A percentile compares a stretch with the other conserved stretches of the same genome.
Evolutionary conservation across 2,113 vertebrate species (phyloP).

Genomic region (Dissostichus mawsoni): DNA sequence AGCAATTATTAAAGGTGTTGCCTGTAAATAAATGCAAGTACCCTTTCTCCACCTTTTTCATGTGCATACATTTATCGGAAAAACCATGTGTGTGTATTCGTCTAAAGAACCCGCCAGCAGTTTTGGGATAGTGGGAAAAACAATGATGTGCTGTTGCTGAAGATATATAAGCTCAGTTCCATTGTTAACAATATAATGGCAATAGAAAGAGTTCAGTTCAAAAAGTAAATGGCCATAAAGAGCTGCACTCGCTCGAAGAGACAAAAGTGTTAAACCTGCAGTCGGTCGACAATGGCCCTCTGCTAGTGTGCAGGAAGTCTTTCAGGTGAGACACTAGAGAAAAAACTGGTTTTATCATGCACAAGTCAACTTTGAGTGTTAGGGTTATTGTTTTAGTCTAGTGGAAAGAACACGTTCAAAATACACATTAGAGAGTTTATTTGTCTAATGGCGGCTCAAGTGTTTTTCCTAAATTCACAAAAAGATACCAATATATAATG

Average conservation of each 20-base stretch:
- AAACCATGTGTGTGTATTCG: not conserved
- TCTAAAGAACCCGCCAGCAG: constrained; percentile 1
- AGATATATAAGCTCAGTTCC: not conserved
- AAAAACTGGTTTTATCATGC: too few species aligned
- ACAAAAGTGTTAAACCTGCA: constrained; percentile 65
- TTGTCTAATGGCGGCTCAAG: too few species aligned
- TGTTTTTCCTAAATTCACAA: too few species aligned
- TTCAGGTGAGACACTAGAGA: too few species aligned
- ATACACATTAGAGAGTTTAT: too few species aligned
- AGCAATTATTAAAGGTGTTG: not conserved
- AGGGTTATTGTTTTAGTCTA: too few species aligned
- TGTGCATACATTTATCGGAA: not conserved
- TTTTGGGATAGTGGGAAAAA: not conserved
- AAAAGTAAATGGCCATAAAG: constrained; percentile 38
- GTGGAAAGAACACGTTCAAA: too few species aligned
- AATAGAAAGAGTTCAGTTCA: constrained; percentile 26
- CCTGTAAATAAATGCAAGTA: not conserved
- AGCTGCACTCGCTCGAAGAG: constrained; percentile 57
- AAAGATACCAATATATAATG: too few species aligned
- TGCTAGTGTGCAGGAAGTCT: constrained; percentile 31
- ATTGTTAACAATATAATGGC: constrained; percentile 23
- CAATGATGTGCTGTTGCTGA: constrained; percentile 18
- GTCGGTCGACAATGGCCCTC: constrained; percentile 62
- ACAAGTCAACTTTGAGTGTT: too few species aligned
- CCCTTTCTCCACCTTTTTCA: not conserved